phyloP scores from a whole-genome alignment of 2,797 vertebrate genomes.

The Lemur catta region DNA sequence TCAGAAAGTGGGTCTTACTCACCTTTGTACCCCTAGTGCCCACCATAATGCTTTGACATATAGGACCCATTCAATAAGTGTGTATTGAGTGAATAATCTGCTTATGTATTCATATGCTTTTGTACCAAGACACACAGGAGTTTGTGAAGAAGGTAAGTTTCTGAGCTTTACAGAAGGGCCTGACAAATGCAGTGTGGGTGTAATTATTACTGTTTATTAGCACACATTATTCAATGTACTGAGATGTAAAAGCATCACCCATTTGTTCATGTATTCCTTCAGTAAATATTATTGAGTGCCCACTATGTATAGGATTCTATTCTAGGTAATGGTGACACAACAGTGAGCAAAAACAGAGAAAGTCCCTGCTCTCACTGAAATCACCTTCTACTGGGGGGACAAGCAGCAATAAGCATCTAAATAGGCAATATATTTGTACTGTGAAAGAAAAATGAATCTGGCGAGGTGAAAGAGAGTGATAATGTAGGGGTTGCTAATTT shows the following conservation, averaged over 20 bases:
- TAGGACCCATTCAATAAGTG: slow-evolving; percentile 9
- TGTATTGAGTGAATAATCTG: slow-evolving; percentile 3
- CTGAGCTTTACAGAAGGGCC: slow-evolving; percentile 11
- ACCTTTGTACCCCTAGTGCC: neutral
- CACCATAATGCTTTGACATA: neutral
- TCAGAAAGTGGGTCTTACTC: neutral
- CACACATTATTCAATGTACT: neutral
- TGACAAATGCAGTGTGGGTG: neutral
- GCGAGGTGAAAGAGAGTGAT: neutral
- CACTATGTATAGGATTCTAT: neutral
- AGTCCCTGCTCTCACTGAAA: neutral
- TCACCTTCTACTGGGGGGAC: neutral
- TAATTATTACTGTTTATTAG: neutral
- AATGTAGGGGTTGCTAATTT: neutral
- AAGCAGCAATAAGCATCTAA: neutral
- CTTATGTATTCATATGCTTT: neutral
- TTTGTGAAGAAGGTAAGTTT: slow-evolving; percentile 43
- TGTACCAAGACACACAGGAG: neutral
- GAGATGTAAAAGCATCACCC: neutral
- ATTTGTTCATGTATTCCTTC: neutral
- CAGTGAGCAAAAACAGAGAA: neutral
- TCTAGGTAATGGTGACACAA: neutral
- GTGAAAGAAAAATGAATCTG: neutral
- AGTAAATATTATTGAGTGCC: neutral
- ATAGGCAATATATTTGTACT: neutral